Evolutionary conservation across 1,140 invertebrate species (phyloP).

Genomic region (Plodia interpunctella): DNA sequence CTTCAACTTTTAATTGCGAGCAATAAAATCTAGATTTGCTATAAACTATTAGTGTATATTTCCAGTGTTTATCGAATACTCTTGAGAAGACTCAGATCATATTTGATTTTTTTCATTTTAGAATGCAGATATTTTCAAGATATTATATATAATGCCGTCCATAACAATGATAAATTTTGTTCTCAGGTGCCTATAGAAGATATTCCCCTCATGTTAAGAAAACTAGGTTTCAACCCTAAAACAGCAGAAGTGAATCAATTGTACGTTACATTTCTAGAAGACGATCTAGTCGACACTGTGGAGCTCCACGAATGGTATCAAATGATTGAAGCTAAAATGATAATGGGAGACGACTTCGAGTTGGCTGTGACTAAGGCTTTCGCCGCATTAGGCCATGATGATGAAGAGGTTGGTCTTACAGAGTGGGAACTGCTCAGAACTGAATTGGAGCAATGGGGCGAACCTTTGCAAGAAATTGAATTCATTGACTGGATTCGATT

Average conservation of each 20-base stretch:
- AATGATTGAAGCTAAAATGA: slow-evolving; percentile 68
- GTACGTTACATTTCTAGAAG: slow-evolving; percentile 54
- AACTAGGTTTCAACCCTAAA: slow-evolving; percentile 65
- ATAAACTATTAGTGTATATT: no score
- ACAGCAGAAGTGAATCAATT: slow-evolving; percentile 47
- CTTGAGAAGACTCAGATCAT: no score
- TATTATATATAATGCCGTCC: no score
- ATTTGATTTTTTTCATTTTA: not conserved
- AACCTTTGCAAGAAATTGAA: slow-evolving; percentile 56
- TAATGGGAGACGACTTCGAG: slow-evolving; percentile 62
- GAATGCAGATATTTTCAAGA: not conserved
- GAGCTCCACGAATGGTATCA: slow-evolving; percentile 58
- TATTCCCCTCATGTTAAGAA: slow-evolving; percentile 60
- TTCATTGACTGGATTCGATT: slow-evolving; percentile 55
- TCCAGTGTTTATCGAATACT: no score
- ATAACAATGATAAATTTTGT: not conserved
- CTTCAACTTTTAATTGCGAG: no score
- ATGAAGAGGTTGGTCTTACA: slow-evolving; percentile 44
- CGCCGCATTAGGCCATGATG: slow-evolving; percentile 53
- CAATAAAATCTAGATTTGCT: no score
- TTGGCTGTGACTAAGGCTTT: slow-evolving; percentile 53
- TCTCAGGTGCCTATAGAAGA: slow-evolving; percentile 45
- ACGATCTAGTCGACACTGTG: slow-evolving; percentile 60
- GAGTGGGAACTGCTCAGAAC: slow-evolving; percentile 47
- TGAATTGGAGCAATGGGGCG: slow-evolving; percentile 59